These are phyloP conservation scores for Aphelocoma californica DNA, from an alignment of 2,797 vertebrate species.

Conservation along the genomic window DNA sequence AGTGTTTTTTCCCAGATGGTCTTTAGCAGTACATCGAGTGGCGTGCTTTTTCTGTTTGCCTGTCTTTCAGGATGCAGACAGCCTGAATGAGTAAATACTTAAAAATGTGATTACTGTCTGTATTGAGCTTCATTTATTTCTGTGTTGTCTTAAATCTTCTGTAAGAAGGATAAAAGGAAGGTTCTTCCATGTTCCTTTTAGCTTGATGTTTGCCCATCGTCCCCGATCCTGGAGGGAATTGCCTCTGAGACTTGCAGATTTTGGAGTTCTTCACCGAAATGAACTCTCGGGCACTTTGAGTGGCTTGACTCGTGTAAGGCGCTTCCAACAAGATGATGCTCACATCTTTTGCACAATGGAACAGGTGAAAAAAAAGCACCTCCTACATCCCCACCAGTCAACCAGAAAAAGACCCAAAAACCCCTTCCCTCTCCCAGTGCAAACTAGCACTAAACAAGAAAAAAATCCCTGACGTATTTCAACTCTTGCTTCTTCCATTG, in stretches of 20 bases:
- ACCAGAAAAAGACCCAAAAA: too few species aligned
- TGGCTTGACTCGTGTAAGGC: slow-evolving; percentile 88
- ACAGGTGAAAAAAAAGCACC: slow-evolving; percentile 77
- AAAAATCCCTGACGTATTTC: background rate
- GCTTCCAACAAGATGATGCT: slow-evolving; percentile 97
- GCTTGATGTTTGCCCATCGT: slow-evolving; percentile 92
- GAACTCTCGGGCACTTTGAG: slow-evolving; percentile 89
- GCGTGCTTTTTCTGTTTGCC: background rate
- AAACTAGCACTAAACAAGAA: background rate
- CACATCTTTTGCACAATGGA: slow-evolving; percentile 95
- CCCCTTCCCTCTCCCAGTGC: background rate
- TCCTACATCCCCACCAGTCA: background rate
- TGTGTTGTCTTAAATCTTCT: background rate
- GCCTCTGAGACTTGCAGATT: slow-evolving; percentile 91
- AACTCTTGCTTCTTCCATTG: background rate
- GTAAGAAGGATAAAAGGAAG: background rate
- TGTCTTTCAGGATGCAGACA: background rate
- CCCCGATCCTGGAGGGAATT: slow-evolving; percentile 95
- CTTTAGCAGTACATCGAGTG: background rate
- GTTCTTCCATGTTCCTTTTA: slow-evolving; percentile 27
- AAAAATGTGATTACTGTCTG: background rate
- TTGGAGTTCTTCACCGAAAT: slow-evolving; percentile 93
- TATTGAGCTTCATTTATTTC: background rate
- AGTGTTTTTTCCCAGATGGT: background rate
- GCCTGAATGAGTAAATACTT: background rate